Percentiles rank a stretch among this genome's conserved stretches.
phyloP scores from a whole-genome alignment of 2,113 vertebrate species.

The Vicugna pacos region DNA sequence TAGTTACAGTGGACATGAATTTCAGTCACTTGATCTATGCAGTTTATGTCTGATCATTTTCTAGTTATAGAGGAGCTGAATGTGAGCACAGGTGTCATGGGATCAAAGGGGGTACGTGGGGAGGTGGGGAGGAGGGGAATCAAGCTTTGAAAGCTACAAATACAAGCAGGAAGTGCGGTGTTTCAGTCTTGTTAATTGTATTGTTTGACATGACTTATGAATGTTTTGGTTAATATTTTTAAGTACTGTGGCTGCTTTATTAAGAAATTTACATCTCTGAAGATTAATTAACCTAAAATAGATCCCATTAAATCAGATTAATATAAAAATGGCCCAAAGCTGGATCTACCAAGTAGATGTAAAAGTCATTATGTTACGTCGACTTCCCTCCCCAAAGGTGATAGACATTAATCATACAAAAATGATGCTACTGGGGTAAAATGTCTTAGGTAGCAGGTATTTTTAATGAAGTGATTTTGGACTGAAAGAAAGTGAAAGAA shows the following conservation, averaged over 20 bases:
- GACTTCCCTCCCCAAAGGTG: slow-evolving; percentile 2
- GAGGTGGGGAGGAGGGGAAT: background rate
- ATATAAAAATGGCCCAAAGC: slow-evolving; percentile 44
- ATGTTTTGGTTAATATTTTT: slow-evolving; percentile 66
- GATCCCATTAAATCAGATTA: slow-evolving; percentile 54
- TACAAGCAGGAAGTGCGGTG: slow-evolving; percentile 31
- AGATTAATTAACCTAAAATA: slow-evolving; percentile 69
- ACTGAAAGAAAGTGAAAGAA: slow-evolving; percentile 36
- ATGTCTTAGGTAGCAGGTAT: slow-evolving; percentile 35
- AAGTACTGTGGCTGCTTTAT: slow-evolving; percentile 58
- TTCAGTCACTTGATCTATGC: background rate
- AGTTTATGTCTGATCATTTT: slow-evolving; percentile 6
- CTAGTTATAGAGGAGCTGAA: background rate
- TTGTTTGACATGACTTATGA: slow-evolving; percentile 65
- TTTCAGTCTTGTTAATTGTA: slow-evolving; percentile 51
- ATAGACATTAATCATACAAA: slow-evolving; percentile 54
- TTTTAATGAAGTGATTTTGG: slow-evolving; percentile 60
- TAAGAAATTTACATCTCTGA: slow-evolving; percentile 62
- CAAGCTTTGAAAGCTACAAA: slow-evolving; percentile 47
- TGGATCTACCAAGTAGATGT: slow-evolving; percentile 18
- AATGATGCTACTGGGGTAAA: slow-evolving; percentile 24
- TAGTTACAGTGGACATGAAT: slow-evolving; percentile 37
- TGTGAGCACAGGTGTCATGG: background rate
- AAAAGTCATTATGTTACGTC: slow-evolving; percentile 47
- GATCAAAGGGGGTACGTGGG: background rate